phyloP scores from a whole-genome alignment of 2,888 invertebrate genomes.

The Hoplodrina blanda region DNA sequence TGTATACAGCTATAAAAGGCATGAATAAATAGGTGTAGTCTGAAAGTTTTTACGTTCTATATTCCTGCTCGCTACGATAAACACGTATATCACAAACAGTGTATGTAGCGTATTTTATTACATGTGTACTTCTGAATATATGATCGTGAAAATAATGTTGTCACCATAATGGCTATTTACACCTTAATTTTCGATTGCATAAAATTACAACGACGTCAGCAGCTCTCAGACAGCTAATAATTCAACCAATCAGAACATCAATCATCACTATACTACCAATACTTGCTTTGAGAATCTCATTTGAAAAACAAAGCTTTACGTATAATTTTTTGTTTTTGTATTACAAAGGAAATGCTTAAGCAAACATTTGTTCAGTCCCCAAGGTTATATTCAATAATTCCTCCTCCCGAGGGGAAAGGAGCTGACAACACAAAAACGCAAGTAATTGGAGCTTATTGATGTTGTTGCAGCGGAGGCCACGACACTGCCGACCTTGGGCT shows the following conservation, averaged over 20 bases:
- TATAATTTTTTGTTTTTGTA: not conserved
- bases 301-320: not conserved
- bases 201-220: not conserved
- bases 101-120: conserved; percentile 8
- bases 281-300: not conserved
- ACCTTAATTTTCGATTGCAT: not conserved
- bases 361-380: not conserved
- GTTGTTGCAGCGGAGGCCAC: conserved; percentile 41
- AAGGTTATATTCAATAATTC: conserved; percentile 4
- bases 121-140: conserved; percentile 11
- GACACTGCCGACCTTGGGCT: conserved; percentile 32
- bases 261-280: not conserved
- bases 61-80: conserved; percentile 25
- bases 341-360: not conserved
- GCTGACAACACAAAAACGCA: conserved; percentile 43
- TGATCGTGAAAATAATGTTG: not conserved
- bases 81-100: conserved; percentile 38
- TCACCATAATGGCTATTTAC: not conserved
- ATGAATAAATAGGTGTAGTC: conserved; percentile 34
- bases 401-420: conserved; percentile 1
- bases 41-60: conserved; percentile 22
- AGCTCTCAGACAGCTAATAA: not conserved
- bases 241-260: conserved; percentile 5
- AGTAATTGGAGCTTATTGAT: conserved; percentile 46
- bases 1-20: conserved; percentile 30